Evolutionary conservation across 1,140 invertebrate species (phyloP).

Genomic region (Mactra quadrangularis): DNA sequence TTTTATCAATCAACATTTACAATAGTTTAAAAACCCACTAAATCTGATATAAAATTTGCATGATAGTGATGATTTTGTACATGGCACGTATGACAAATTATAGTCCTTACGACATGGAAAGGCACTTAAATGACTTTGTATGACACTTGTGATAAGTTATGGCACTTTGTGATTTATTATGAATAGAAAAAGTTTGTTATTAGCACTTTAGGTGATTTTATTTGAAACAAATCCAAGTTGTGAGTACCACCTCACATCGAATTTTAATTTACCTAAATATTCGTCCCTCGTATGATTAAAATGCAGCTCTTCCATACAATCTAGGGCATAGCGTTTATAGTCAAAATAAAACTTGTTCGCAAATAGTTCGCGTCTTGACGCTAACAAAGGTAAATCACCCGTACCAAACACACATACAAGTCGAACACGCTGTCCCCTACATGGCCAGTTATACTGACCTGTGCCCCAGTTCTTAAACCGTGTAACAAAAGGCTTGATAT

Average conservation of each 20-base stretch:
- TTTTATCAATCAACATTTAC: too few relatives aligned
- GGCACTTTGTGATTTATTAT: too few relatives aligned
- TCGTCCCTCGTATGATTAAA: slow-evolving; percentile 64
- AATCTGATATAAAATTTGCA: too few relatives aligned
- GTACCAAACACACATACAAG: slow-evolving; percentile 79
- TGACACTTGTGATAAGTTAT: too few relatives aligned
- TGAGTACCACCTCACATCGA: slow-evolving; percentile 31
- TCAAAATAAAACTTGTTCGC: slow-evolving; percentile 80
- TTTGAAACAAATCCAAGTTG: slow-evolving; percentile 42
- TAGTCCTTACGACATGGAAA: too few relatives aligned
- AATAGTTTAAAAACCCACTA: too few relatives aligned
- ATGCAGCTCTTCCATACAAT: slow-evolving; percentile 80
- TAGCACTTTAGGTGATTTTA: neutral
- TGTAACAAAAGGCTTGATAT: slow-evolving; percentile 26
- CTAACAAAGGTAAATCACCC: slow-evolving; percentile 73
- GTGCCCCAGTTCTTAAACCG: slow-evolving; percentile 64
- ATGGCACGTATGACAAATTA: too few relatives aligned
- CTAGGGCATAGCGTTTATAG: slow-evolving; percentile 74
- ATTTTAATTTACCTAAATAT: slow-evolving; percentile 34
- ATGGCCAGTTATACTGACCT: slow-evolving; percentile 61
- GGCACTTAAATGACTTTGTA: too few relatives aligned
- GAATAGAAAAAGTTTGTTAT: too few relatives aligned
- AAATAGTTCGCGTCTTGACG: slow-evolving; percentile 74
- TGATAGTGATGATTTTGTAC: too few relatives aligned
- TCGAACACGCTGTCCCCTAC: slow-evolving; percentile 70